Evolutionary conservation across 2,888 invertebrate genomes (phyloP).

Genomic region (Pseudeuparius sepicola): DNA sequence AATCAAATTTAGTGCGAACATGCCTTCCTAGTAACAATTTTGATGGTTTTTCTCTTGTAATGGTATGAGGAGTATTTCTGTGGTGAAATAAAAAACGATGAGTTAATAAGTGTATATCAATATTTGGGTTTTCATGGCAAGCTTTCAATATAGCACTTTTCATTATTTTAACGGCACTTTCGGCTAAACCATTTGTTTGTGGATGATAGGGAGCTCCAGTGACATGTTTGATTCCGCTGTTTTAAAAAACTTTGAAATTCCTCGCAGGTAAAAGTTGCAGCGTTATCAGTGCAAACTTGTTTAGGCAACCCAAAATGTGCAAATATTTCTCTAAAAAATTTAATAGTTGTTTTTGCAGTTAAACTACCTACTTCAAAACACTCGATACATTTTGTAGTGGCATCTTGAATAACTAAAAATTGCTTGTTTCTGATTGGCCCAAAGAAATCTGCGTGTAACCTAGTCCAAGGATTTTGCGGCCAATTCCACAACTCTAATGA

Average conservation of each 20-base stretch:
- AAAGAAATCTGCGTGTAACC: conserved; percentile 1
- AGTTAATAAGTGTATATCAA: conserved; percentile 9
- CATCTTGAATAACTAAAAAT: not conserved
- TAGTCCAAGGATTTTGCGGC: not conserved
- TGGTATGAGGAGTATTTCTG: conserved; percentile 10
- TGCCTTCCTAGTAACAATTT: not conserved
- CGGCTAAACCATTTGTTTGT: conserved; percentile 8
- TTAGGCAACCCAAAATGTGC: conserved; percentile 1
- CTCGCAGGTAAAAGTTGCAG: not conserved
- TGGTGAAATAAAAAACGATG: conserved; percentile 12
- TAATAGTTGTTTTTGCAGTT: not conserved
- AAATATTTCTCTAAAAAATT: conserved; percentile 7
- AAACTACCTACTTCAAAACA: conserved; percentile 3
- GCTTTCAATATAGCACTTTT: conserved; percentile 11
- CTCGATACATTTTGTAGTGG: conserved; percentile 1
- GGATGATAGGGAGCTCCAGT: conserved; percentile 12
- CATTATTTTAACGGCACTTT: conserved; percentile 12
- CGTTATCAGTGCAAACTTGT: conserved; percentile 5
- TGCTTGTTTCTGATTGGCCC: not conserved
- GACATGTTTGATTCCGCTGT: conserved; percentile 9
- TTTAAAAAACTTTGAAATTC: conserved; percentile 6
- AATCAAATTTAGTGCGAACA: not conserved
- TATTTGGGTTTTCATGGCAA: conserved; percentile 6
- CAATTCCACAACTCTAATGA: conserved; percentile 1
- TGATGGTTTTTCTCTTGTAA: conserved; percentile 1